Evolutionary conservation across 1,140 invertebrate species (phyloP), one percentile per base, ranked within the genome.

Genomic region (Orchestia grillus): DNA sequence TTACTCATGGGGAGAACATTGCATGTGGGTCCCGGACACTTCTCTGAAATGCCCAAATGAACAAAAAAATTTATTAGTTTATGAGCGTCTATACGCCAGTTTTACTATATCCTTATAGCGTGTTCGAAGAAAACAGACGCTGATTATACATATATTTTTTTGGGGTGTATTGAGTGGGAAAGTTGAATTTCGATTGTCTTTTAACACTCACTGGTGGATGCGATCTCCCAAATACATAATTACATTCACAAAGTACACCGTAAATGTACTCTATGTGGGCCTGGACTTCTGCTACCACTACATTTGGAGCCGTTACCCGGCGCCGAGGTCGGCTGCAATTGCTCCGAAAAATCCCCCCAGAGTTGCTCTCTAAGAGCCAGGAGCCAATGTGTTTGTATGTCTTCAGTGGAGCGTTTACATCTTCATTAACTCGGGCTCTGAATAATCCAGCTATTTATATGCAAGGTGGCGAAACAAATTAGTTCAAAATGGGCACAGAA

Each of bases 391-490:
- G 36, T 77, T 77, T 77, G 62, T 15, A 36, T 15, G 11, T 8
- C 62, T 77, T 77, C 62, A 23, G 11, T 23, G 11, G 15, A 36
- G 62, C 11, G 62, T 77, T 77, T 77, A 77, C 62, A 77, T 77
- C 62, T 77, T 36, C 62, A 77, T 77, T 77, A 23, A 36, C 62
- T 28, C 62, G 11, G 62, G 62, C 62, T 77, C 28, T 77, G 62
- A 77, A 77, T 77, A 77, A 77, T 77, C 62, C 62, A 23, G 62
- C 62, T 77, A 77, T 77, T 77, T 77, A 77, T 77, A 77, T 77
- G 62, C 62, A 3, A 8, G 62, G 62, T 36, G 11, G 62, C 62
- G 36, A 77, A 77, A 77, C 62, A 77, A 77, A 77, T 77, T 77
- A 77, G 62, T 15, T 1, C 11, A 15, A 77, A 77, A 77, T 77